Evolutionary conservation across 2,888 invertebrate species (phyloP).

Genomic region (Clunio marinus): DNA sequence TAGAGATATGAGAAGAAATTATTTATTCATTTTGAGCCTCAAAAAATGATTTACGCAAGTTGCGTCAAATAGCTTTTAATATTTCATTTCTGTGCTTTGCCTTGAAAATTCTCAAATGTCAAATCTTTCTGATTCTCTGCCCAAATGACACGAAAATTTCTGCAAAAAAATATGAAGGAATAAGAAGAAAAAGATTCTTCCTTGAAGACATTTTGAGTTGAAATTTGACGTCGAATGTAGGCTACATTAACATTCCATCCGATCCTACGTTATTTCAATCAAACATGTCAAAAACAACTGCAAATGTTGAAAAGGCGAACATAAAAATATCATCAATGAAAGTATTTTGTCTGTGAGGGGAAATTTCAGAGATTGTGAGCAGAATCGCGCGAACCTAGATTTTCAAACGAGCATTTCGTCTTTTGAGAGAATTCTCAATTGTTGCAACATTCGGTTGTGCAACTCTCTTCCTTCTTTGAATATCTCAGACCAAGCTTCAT

Average conservation of each 20-base stretch:
- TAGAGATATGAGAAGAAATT: not conserved
- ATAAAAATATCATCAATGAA: conserved; percentile 8
- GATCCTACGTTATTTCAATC: conserved; percentile 30
- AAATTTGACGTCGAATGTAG: not conserved
- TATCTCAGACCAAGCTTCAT: no score
- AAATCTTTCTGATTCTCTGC: no score
- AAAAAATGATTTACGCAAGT: not conserved
- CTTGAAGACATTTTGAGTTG: no score
- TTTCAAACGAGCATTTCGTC: not conserved
- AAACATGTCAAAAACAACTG: conserved; percentile 37
- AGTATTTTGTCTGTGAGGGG: not conserved
- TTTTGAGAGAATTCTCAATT: not conserved
- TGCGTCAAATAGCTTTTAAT: not conserved
- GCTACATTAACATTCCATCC: conserved; percentile 14
- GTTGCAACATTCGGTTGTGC: no score
- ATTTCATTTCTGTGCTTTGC: no score
- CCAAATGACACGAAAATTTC: no score
- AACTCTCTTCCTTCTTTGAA: no score
- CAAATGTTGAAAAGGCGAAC: not conserved
- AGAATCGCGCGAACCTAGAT: conserved; percentile 2
- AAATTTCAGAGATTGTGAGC: not conserved
- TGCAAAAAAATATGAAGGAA: no score
- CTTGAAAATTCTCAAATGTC: no score
- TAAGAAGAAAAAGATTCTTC: no score
- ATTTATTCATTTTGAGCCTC: conserved; percentile 13